phyloP scores from a whole-genome alignment of 2,888 invertebrate genomes.

The Malacosoma neustria region DNA sequence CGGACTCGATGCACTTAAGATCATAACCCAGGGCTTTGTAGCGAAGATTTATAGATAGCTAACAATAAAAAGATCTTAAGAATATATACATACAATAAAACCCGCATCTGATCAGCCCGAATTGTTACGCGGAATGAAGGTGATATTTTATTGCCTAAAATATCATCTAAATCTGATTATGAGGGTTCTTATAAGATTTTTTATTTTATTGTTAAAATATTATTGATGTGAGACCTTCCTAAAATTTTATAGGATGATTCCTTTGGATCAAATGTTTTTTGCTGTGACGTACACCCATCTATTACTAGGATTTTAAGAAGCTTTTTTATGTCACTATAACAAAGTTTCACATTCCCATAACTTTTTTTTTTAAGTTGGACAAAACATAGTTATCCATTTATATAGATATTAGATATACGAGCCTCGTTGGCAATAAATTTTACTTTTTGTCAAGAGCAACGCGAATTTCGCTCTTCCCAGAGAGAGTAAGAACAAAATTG shows the following conservation, averaged over 20 bases:
- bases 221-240: conserved; percentile 22
- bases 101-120: conserved; percentile 24
- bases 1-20: conserved; percentile 42
- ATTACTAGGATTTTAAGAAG: no score
- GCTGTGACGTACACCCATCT: no score
- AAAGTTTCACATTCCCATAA: no score
- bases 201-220: conserved; percentile 16
- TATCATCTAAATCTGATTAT: conserved; percentile 45
- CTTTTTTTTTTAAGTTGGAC: no score
- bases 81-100: conserved; percentile 37
- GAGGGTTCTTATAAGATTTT: conserved; percentile 28
- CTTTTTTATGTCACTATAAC: not conserved
- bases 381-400: no score
- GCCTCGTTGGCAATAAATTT: conserved; percentile 14
- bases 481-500: conserved; percentile 34
- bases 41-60: conserved; percentile 46
- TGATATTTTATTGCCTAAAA: conserved; percentile 38
- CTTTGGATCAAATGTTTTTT: no score
- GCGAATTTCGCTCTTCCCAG: conserved; percentile 48
- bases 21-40: conserved; percentile 34
- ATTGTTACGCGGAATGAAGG: conserved; percentile 25
- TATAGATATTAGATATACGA: not conserved
- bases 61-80: conserved; percentile 52
- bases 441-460: conserved; percentile 27
- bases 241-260: conserved; percentile 21